Evolutionary conservation across 2,888 invertebrate species (phyloP).

Genomic region (Latrodectus elegans): DNA sequence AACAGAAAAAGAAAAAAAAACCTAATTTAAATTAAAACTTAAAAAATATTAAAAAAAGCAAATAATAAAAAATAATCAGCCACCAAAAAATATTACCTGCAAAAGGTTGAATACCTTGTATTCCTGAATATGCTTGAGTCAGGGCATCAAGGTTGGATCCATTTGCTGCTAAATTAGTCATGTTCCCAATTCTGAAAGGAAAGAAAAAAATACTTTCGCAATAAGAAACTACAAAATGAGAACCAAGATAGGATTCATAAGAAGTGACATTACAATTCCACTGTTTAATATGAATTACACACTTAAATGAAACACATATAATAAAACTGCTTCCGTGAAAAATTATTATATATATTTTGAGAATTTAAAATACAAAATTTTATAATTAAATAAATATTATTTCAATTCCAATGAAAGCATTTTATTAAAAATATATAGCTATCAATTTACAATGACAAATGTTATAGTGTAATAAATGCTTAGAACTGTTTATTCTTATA

Average conservation of each 20-base stretch:
- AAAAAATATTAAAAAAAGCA: no score
- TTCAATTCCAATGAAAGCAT: not conserved
- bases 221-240: not conserved
- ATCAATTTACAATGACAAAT: not conserved
- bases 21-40: no score
- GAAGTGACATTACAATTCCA: not conserved
- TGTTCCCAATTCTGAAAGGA: conserved; percentile 69
- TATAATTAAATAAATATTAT: no score
- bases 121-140: conserved; percentile 79
- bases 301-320: not conserved
- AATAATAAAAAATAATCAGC: not conserved
- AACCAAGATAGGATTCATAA: not conserved
- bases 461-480: not conserved
- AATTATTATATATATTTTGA: no score
- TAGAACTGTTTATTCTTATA: no score
- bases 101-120: conserved; percentile 74
- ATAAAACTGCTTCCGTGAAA: no score
- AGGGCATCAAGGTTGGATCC: conserved; percentile 78
- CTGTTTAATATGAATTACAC: not conserved
- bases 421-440: not conserved
- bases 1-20: no score
- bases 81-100: conserved; percentile 34
- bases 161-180: conserved; percentile 72
- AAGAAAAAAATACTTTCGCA: not conserved
- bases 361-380: no score